These are phyloP conservation scores for Chauna torquata DNA, from an alignment of 2,113 vertebrate species.

Conservation along the genomic window DNA sequence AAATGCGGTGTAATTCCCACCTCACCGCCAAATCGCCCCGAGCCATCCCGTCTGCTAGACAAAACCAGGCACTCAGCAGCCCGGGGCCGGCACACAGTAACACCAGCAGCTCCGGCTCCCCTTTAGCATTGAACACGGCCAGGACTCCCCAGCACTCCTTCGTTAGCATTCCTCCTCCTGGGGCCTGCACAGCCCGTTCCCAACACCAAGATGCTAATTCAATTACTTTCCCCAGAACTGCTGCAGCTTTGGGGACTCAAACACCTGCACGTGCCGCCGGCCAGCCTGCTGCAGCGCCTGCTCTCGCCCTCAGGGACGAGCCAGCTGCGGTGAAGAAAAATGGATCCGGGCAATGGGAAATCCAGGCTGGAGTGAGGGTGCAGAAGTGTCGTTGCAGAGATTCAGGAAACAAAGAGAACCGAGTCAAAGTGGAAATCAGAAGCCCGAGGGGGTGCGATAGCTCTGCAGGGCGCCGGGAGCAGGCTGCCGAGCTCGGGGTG, in stretches of 20 bases:
- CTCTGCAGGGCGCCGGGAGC: not conserved
- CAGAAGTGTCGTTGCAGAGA: not conserved
- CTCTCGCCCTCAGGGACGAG: not conserved
- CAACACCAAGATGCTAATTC: not conserved
- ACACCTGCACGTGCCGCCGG: not conserved
- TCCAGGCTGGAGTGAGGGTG: not conserved
- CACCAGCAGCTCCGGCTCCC: not conserved
- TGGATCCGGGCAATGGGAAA: not conserved
- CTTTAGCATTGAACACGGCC: not conserved
- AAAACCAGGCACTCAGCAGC: not conserved
- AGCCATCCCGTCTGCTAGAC: not conserved
- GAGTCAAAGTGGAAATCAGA: not conserved
- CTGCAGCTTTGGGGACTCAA: not conserved
- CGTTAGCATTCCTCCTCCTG: constrained; percentile 35
- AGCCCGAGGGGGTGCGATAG: not conserved
- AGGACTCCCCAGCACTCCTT: not conserved
- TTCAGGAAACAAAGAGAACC: rapidly evolving
- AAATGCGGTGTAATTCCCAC: not conserved
- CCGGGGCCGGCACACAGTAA: rapidly evolving
- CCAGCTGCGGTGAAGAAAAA: not conserved
- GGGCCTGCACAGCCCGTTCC: constrained; percentile 43
- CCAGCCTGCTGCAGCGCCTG: not conserved
- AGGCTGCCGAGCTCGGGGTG: not conserved
- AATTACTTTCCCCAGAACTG: constrained; percentile 29
- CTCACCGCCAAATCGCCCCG: not conserved